Percentiles rank a stretch among this genome's conserved stretches.
These are phyloP conservation scores for Gracilinanus agilis DNA, from an alignment of 2,113 vertebrate genomes.

Conservation along the genomic window DNA sequence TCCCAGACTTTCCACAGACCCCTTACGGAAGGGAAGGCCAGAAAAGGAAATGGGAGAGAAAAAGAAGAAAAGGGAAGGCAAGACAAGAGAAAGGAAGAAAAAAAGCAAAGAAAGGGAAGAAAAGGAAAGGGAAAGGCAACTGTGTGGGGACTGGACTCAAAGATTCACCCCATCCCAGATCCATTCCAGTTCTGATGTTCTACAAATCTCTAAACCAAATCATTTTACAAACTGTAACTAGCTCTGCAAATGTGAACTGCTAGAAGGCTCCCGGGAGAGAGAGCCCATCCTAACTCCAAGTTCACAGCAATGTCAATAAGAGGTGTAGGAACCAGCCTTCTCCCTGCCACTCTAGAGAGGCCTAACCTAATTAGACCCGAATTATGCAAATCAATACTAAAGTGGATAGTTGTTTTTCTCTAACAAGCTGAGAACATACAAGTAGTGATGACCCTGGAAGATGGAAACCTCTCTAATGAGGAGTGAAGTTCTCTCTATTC, in stretches of 20 bases:
- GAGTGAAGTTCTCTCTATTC: not conserved
- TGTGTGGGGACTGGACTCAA: not conserved
- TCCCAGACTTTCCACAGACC: no score
- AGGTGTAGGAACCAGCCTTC: not conserved
- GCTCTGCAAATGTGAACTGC: not conserved
- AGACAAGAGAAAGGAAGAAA: not conserved
- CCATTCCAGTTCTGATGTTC: not conserved
- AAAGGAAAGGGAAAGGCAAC: not conserved
- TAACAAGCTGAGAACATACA: constrained; percentile 57
- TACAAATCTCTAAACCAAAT: not conserved
- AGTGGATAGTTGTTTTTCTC: constrained; percentile 53
- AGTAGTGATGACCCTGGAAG: constrained; percentile 27
- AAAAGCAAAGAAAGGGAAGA: not conserved
- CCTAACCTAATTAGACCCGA: constrained; percentile 64
- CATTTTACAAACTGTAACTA: not conserved
- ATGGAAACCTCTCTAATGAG: constrained; percentile 22
- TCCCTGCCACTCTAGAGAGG: not conserved
- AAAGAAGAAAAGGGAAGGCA: not conserved
- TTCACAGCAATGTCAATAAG: constrained; percentile 35
- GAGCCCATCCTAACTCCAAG: not conserved
- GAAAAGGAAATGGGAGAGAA: no score
- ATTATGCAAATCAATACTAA: constrained; percentile 75
- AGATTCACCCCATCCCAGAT: not conserved
- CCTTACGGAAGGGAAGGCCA: not conserved
- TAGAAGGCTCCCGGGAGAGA: accelerated